phyloP scores from a whole-genome alignment of 2,797 vertebrate genomes.

The Sternotherus odoratus region DNA sequence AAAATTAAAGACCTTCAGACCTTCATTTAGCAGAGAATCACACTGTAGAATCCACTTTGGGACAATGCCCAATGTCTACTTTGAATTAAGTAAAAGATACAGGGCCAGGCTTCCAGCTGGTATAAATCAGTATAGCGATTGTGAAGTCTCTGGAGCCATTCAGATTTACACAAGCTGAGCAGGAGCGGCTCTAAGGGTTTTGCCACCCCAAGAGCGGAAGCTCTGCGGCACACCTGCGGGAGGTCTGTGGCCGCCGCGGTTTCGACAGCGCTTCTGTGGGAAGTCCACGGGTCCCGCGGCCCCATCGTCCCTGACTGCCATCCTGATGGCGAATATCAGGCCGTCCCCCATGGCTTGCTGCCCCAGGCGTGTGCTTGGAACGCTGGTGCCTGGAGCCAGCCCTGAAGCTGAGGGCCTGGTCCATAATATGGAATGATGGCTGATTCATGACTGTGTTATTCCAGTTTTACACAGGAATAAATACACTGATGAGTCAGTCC shows the following conservation, averaged over 20 bases:
- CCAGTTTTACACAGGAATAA: not conserved
- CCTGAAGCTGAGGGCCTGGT: not conserved
- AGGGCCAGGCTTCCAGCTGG: slow-evolving; percentile 50
- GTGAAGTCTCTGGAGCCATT: slow-evolving; percentile 40
- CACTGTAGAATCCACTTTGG: not conserved
- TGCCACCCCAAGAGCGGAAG: no score
- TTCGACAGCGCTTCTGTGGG: no score
- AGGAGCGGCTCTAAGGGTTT: no score
- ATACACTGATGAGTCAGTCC: not conserved
- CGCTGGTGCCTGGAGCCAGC: no score
- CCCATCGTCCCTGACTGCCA: no score
- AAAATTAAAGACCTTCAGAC: not conserved
- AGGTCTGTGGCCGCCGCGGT: no score
- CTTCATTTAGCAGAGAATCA: not conserved
- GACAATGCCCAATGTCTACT: not conserved
- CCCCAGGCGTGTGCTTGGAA: no score
- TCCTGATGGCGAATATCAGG: no score
- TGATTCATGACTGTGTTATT: not conserved
- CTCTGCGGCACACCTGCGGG: no score
- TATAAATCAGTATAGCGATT: slow-evolving; percentile 44
- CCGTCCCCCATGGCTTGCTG: no score
- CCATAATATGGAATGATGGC: not conserved
- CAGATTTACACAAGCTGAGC: slow-evolving; percentile 22
- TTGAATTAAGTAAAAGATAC: slow-evolving; percentile 57
- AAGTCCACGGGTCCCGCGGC: no score